Evolutionary conservation across 53 echinoderm and acorn worm species (phyloP).

Genomic region (Mesocentrotus franciscanus): DNA sequence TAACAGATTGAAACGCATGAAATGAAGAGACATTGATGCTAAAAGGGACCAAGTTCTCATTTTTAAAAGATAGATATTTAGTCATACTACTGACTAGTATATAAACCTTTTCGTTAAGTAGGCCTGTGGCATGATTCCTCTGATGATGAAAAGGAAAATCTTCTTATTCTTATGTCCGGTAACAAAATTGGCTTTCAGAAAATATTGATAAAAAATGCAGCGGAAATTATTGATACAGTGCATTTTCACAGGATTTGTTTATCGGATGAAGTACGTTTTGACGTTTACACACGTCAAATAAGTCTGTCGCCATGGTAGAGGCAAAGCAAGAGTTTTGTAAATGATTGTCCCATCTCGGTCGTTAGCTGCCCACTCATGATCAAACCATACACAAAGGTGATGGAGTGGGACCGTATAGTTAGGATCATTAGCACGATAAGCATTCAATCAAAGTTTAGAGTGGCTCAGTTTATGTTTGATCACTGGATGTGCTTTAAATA

Average conservation of each 20-base stretch:
- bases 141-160: no score
- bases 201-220: neutral
- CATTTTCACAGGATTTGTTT: neutral
- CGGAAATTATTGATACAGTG: neutral
- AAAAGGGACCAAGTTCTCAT: no score
- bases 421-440: neutral
- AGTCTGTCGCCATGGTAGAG: neutral
- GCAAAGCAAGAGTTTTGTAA: constrained; percentile 19
- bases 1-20: neutral
- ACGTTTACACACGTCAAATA: neutral
- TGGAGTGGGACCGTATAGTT: constrained; percentile 16
- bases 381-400: constrained; percentile 41
- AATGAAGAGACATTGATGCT: neutral
- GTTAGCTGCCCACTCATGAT: constrained; percentile 23
- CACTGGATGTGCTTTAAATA: neutral
- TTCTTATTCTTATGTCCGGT: neutral
- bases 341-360: constrained; percentile 11
- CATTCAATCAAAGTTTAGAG: neutral
- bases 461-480: neutral
- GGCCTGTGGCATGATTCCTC: no score
- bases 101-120: no score
- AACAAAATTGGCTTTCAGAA: neutral
- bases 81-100: no score
- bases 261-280: neutral
- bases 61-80: no score